Evolutionary conservation across 2,113 vertebrate species (phyloP).

Genomic region (Aphelocoma coerulescens): DNA sequence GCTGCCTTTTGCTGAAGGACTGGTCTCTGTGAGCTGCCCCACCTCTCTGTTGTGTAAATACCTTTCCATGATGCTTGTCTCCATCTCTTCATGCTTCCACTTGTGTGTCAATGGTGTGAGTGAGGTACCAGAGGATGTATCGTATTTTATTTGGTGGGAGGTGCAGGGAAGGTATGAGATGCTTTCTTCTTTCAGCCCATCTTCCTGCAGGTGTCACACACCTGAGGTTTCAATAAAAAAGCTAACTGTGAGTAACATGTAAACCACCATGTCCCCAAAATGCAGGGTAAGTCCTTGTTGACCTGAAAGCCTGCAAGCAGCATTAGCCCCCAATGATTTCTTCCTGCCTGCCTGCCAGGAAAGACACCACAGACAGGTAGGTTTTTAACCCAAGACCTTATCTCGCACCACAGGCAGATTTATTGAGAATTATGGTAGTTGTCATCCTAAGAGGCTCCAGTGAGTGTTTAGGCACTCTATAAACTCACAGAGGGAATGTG

Average conservation of each 20-base stretch:
- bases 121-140: background rate
- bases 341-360: background rate
- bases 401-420: background rate
- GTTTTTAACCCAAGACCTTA: background rate
- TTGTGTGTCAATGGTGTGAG: background rate
- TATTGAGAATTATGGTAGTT: background rate
- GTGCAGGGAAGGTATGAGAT: background rate
- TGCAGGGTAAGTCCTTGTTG: background rate
- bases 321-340: background rate
- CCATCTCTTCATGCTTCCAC: background rate
- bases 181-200: background rate
- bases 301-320: background rate
- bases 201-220: background rate
- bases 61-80: background rate
- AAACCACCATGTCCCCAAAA: background rate
- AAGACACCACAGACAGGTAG: background rate
- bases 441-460: background rate
- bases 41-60: background rate
- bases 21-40: rapidly evolving
- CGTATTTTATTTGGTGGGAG: rapidly evolving
- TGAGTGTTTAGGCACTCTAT: background rate
- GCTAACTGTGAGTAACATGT: background rate
- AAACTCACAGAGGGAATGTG: background rate
- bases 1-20: background rate
- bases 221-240: background rate